Base-by-base conservation (phyloP, 2,797 vertebrate genomes). In the Paratrypauchen microcephalus region DNA sequence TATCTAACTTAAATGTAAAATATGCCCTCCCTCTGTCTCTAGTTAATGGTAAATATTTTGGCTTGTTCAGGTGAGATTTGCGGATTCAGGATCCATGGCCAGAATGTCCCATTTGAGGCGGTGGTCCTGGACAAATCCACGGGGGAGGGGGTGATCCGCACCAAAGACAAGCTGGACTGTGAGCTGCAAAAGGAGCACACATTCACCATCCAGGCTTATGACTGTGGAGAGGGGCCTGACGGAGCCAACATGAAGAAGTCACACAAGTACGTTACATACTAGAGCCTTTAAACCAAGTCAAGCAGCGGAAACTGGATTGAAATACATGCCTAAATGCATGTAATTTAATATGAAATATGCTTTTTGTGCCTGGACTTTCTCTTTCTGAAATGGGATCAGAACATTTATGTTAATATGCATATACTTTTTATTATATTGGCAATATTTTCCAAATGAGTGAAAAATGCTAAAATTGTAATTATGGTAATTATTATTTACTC, bases 81-180 rank as follows among this genome's bases (percentile, higher is more conserved):
- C 81, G 97, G 97, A 80, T 99, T 99, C 95, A 95, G 96, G 88
- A 97, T 99, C 86, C 97, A 98, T 0, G 97, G 97, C 71, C 97
- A 98, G 71, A 96, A 97, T 75, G 96, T 98, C 68, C 97, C 97
- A 54, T 99, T 99, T 61, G 97, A 99, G 75, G 96, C 96, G 12
- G 95, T 99, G 92, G 95, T 99, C 70, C 94, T 99, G 92, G 97
- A 99, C 89, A 97, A 97, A 82, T 96, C 97, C 92, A 98, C 96
- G 24, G 98, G 98, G 0, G 97, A 99, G 87, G 98, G 96, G 5
- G 88, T 96, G 16, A 96, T 99, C 52, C 94, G 95, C 69, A 94
- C 98, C 2, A 98, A 95, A 69, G 96, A 98, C 16, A 97, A 97
- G 68, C 93, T 99, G 69, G 97, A 99, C 92, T 99, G 98, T 2